These are phyloP conservation scores for Nomada hirtipes DNA, from an alignment of 2,888 invertebrate species.

Conservation along the genomic window DNA sequence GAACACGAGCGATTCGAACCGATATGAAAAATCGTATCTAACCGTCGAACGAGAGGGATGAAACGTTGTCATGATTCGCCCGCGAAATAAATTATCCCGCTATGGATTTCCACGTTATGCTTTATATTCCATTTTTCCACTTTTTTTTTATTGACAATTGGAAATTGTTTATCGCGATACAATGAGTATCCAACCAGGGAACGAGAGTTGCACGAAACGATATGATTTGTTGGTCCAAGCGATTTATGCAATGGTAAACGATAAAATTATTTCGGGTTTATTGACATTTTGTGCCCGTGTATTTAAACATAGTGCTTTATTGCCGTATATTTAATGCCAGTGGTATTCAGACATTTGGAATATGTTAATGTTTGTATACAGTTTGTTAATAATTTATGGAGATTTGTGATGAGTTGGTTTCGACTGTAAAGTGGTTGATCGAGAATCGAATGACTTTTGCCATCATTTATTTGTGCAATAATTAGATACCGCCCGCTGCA, in stretches of 20 bases:
- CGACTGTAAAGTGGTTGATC: too few relatives aligned
- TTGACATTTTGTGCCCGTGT: too few relatives aligned
- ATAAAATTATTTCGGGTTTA: too few relatives aligned
- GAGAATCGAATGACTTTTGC: too few relatives aligned
- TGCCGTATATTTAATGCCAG: too few relatives aligned
- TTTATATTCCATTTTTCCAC: neutral
- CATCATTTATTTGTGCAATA: too few relatives aligned
- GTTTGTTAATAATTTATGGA: too few relatives aligned
- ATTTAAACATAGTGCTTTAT: too few relatives aligned
- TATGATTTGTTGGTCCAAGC: neutral
- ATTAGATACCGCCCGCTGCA: too few relatives aligned
- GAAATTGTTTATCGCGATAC: neutral
- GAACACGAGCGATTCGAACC: neutral
- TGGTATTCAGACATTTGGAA: too few relatives aligned
- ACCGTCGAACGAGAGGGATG: neutral
- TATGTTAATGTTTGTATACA: too few relatives aligned
- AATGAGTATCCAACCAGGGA: neutral
- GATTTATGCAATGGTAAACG: neutral
- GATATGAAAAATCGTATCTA: neutral
- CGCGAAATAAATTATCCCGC: conserved; percentile 17
- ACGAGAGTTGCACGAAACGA: neutral
- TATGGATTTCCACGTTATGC: neutral
- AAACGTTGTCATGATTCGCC: neutral
- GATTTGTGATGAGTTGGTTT: too few relatives aligned
- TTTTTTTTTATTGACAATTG: neutral